Percentiles rank a stretch among this genome's conserved stretches.
These are phyloP conservation scores for Mechanitis mazaeus DNA, from an alignment of 2,888 invertebrate genomes.

Conservation along the genomic window DNA sequence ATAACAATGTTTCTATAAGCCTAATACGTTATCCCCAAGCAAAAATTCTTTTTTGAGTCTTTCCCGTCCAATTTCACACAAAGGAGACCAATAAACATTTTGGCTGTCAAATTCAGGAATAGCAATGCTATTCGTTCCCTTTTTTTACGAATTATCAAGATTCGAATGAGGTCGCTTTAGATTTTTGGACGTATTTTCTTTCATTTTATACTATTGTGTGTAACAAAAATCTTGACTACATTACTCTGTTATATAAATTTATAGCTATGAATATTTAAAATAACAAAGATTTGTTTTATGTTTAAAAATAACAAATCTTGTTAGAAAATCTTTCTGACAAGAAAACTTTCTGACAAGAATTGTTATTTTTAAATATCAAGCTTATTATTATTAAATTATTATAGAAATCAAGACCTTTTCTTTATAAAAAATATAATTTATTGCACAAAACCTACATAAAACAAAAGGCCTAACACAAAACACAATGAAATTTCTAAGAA, in stretches of 20 bases:
- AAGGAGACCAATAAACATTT: slow-evolving; percentile 64
- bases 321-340: too few relatives aligned
- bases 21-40: slow-evolving; percentile 4
- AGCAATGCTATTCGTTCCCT: neutral
- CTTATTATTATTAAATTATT: too few relatives aligned
- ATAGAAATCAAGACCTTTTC: too few relatives aligned
- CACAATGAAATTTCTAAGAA: slow-evolving; percentile 1
- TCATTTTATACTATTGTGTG: neutral
- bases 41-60: slow-evolving; percentile 4
- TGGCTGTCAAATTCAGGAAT: slow-evolving; percentile 58
- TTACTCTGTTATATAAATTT: too few relatives aligned
- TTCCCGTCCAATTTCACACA: slow-evolving; percentile 38
- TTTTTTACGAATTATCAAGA: slow-evolving; percentile 7
- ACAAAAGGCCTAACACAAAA: neutral
- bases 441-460: too few relatives aligned
- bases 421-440: too few relatives aligned
- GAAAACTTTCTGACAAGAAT: too few relatives aligned
- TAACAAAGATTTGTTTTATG: too few relatives aligned
- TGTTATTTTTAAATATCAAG: too few relatives aligned
- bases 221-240: neutral
- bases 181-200: neutral
- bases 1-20: slow-evolving; percentile 5
- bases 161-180: slow-evolving; percentile 3
- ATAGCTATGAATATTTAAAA: too few relatives aligned
- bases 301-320: too few relatives aligned